Percentiles rank a stretch among this genome's conserved stretches.
Conservation (phyloP, 2,113 vertebrate species). For the Mesembrinibis cayennensis region DNA sequence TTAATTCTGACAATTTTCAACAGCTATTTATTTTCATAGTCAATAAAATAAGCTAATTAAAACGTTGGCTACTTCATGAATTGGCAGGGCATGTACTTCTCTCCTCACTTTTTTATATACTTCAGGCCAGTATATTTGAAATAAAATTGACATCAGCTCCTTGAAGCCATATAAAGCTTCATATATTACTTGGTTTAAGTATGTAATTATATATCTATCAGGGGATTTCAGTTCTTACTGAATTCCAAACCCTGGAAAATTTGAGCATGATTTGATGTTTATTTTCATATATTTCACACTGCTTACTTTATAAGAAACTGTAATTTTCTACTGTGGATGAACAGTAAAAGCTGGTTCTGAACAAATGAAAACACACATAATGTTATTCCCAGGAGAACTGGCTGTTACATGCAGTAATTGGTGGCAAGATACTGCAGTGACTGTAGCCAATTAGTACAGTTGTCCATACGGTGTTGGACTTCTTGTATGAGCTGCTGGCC, state of each 20-base stretch:
- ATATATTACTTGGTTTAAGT: not conserved
- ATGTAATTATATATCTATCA: not conserved
- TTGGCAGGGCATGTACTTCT: not conserved
- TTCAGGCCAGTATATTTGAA: not conserved
- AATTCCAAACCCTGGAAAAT: not conserved
- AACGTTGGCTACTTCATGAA: not conserved
- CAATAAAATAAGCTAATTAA: not conserved
- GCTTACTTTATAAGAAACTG: not conserved
- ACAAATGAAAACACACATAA: slow-evolving; percentile 15
- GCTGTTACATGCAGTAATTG: not conserved
- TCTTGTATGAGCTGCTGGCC: not conserved
- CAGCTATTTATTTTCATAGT: not conserved
- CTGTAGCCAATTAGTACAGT: not conserved
- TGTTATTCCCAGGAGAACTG: not conserved
- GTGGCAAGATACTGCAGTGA: not conserved
- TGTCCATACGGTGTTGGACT: not conserved
- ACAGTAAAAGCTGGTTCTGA: slow-evolving; percentile 26
- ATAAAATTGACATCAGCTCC: not conserved
- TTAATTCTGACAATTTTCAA: not conserved
- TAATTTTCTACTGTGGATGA: slow-evolving; percentile 13
- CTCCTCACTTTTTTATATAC: not conserved
- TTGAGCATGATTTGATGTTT: not conserved
- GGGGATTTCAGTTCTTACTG: not conserved
- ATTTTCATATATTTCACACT: not conserved
- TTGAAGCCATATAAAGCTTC: not conserved